phyloP scores from a whole-genome alignment of 1,140 invertebrate species.

The Aphelinus certus region DNA sequence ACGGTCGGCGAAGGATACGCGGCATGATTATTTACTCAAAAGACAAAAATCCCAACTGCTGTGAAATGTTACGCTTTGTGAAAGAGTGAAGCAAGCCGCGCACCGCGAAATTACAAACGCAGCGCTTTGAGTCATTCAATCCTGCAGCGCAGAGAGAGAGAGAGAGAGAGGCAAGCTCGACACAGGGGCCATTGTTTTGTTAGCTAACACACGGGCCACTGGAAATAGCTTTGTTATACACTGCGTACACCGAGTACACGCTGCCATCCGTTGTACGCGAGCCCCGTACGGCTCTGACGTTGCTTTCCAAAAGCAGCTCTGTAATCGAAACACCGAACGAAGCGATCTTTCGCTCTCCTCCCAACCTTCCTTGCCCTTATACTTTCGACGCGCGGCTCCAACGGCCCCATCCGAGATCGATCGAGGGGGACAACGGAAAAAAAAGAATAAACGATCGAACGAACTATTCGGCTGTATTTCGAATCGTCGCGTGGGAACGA shows the following conservation, averaged over 20 bases:
- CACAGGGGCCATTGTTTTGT: conserved; percentile 47
- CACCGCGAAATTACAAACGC: conserved; percentile 18
- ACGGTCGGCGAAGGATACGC: too few relatives aligned
- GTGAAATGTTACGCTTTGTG: neutral
- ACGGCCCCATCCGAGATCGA: too few relatives aligned
- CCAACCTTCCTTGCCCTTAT: too few relatives aligned
- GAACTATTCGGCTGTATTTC: too few relatives aligned
- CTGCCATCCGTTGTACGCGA: conserved; percentile 39
- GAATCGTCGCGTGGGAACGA: too few relatives aligned
- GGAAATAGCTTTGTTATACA: conserved; percentile 59
- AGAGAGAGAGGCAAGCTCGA: neutral
- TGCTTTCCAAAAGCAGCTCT: conserved; percentile 50
- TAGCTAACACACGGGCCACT: conserved; percentile 52
- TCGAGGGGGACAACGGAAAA: too few relatives aligned
- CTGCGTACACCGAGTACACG: conserved; percentile 40
- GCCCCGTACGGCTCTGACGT: conserved; percentile 34
- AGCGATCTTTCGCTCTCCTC: too few relatives aligned
- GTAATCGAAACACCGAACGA: conserved; percentile 26
- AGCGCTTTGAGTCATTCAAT: conserved; percentile 17
- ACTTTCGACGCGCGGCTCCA: too few relatives aligned
- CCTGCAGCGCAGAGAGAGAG: neutral
- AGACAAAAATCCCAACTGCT: neutral
- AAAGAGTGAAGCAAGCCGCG: neutral
- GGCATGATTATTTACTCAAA: too few relatives aligned
- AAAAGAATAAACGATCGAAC: too few relatives aligned